phyloP scores from a whole-genome alignment of 2,888 invertebrate species.

The Drosophila mercatorum region DNA sequence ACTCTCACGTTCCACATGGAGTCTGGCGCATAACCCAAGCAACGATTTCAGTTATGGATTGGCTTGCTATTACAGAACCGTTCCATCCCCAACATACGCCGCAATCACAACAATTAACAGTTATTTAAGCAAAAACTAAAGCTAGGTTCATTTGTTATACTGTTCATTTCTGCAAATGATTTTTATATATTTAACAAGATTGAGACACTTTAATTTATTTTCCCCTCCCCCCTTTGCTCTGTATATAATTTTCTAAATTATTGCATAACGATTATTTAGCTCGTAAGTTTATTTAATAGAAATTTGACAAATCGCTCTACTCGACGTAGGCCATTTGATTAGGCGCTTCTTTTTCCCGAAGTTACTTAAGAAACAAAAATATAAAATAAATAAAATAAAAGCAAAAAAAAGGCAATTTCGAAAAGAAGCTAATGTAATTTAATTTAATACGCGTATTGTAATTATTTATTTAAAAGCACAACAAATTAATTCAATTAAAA shows the following conservation, averaged over 20 bases:
- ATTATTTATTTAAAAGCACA: constrained; percentile 75
- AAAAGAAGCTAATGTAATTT: constrained; percentile 80
- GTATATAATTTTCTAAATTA: constrained; percentile 79
- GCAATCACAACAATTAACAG: constrained; percentile 17
- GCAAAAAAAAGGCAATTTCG: neutral
- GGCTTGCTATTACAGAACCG: too few species aligned
- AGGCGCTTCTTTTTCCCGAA: constrained; percentile 65
- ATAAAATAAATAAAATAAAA: neutral
- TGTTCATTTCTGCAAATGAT: constrained; percentile 45
- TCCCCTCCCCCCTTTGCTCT: constrained; percentile 65
- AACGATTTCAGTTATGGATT: constrained; percentile 77
- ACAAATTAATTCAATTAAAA: constrained; percentile 74
- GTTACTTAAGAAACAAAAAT: constrained; percentile 44
- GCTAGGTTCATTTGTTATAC: constrained; percentile 59
- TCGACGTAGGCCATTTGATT: constrained; percentile 46
- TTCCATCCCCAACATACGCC: neutral
- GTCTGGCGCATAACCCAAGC: constrained; percentile 77
- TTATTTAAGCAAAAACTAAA: constrained; percentile 11
- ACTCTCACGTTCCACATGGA: constrained; percentile 7
- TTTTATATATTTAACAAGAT: constrained; percentile 46
- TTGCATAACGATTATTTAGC: constrained; percentile 71
- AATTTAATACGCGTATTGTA: constrained; percentile 71
- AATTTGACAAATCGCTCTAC: constrained; percentile 44
- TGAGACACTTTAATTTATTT: constrained; percentile 66
- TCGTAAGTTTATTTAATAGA: constrained; percentile 63